Evolutionary conservation across 2,797 vertebrate species (phyloP).

Genomic region (Enoplosus armatus): DNA sequence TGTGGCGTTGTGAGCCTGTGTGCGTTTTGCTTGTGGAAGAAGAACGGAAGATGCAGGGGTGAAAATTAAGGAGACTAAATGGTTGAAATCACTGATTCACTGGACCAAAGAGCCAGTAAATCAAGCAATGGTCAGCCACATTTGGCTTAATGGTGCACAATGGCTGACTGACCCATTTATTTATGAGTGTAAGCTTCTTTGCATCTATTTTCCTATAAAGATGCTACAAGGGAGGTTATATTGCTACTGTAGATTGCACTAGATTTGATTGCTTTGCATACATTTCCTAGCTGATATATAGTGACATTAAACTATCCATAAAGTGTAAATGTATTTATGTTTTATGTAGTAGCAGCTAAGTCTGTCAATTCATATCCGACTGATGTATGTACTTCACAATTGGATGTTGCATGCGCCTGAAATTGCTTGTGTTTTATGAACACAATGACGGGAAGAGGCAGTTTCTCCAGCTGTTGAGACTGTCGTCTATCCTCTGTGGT

Average conservation of each 20-base stretch:
- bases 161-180: slow-evolving; percentile 27
- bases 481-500: not conserved
- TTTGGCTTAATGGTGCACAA: slow-evolving; percentile 12
- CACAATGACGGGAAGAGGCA: slow-evolving; percentile 7
- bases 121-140: slow-evolving; percentile 35
- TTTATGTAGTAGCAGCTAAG: slow-evolving; percentile 15
- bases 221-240: slow-evolving; percentile 1
- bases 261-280: slow-evolving; percentile 32
- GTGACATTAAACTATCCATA: slow-evolving; percentile 2
- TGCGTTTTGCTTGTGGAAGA: slow-evolving; percentile 24
- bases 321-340: slow-evolving; percentile 6
- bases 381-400: not conserved
- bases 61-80: slow-evolving; percentile 27
- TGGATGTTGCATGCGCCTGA: slow-evolving; percentile 14
- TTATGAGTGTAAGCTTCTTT: slow-evolving; percentile 30
- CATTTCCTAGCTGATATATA: not conserved
- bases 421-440: slow-evolving; percentile 7
- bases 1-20: not conserved
- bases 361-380: not conserved
- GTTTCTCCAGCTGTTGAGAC: not conserved
- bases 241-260: slow-evolving; percentile 13
- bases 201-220: slow-evolving; percentile 29
- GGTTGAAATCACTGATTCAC: slow-evolving; percentile 31
- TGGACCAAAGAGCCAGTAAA: slow-evolving; percentile 27
- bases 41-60: not conserved